A percentile compares a stretch with the other conserved stretches of the same genome.
These are phyloP conservation scores for Hippocampus barbouri DNA, from an alignment of 2,113 vertebrate species.

Conservation along the genomic window DNA sequence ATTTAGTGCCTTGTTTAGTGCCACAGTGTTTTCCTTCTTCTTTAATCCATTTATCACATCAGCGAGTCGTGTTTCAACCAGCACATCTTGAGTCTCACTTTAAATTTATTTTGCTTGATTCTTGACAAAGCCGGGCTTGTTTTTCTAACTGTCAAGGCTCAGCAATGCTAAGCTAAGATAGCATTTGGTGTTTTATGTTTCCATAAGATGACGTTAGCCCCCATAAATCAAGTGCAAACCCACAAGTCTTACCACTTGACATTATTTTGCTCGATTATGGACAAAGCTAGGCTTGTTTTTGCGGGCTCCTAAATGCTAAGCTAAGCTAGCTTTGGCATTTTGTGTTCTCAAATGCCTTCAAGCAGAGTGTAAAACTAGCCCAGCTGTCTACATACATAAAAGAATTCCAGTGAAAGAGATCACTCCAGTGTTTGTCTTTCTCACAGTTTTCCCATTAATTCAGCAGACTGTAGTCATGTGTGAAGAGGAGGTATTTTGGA, in stretches of 20 bases:
- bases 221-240: not conserved
- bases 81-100: not conserved
- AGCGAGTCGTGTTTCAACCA: not conserved
- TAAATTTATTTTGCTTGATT: not conserved
- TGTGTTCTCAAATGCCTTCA: not conserved
- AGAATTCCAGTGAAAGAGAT: not conserved
- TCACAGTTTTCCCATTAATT: not conserved
- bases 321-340: not conserved
- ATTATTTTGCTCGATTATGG: not conserved
- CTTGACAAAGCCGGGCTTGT: not conserved
- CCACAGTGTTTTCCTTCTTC: not conserved
- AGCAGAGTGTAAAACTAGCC: not conserved
- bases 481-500: not conserved
- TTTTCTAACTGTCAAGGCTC: conserved; percentile 6
- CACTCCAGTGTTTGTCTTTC: not conserved
- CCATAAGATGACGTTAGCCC: not conserved
- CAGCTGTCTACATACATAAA: not conserved
- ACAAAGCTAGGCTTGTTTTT: not conserved
- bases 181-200: not conserved
- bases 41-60: not conserved
- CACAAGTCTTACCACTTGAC: not conserved
- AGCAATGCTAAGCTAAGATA: not conserved
- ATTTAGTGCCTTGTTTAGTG: not conserved
- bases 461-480: not conserved
- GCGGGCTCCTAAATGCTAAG: not conserved